Evolutionary conservation across 2,113 vertebrate species (phyloP).

Genomic region (Alosa alosa): DNA sequence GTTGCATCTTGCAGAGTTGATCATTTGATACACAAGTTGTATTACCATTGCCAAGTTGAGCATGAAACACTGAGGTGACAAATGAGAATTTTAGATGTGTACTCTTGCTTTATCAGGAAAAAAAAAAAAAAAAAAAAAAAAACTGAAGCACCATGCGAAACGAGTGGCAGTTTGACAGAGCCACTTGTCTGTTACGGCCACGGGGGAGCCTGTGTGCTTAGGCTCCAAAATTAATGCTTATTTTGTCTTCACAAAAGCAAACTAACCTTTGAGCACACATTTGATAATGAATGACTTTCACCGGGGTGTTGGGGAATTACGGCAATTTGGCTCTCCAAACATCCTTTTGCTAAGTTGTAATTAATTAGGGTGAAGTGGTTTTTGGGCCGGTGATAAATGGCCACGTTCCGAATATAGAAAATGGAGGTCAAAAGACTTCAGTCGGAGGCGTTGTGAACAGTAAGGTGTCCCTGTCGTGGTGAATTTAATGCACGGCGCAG

Average conservation of each 20-base stretch:
- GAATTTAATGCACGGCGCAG: constrained; percentile 68
- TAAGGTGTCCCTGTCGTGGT: constrained; percentile 76
- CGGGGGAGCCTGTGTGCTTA: constrained; percentile 46
- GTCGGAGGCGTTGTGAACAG: constrained; percentile 72
- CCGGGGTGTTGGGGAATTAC: constrained; percentile 72
- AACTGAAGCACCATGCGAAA: not conserved
- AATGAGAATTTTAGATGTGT: too few relatives aligned
- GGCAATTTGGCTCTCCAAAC: constrained; percentile 82
- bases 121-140: not conserved
- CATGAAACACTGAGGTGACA: not conserved
- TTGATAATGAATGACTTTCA: constrained; percentile 83
- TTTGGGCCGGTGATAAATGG: constrained; percentile 77
- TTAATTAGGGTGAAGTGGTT: constrained; percentile 78
- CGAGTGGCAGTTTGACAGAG: constrained; percentile 15
- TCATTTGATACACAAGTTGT: not conserved
- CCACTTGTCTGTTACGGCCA: constrained; percentile 42
- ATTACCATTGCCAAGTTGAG: not conserved
- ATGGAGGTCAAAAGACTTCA: constrained; percentile 78
- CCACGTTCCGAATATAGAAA: constrained; percentile 72
- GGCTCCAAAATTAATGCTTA: constrained; percentile 73
- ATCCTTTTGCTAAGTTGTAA: constrained; percentile 83
- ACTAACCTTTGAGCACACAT: constrained; percentile 83
- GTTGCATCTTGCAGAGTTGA: not conserved
- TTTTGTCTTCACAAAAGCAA: constrained; percentile 75
- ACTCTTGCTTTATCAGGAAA: not conserved